A percentile compares a stretch with the other conserved stretches of the same genome.
Evolutionary conservation across 2,113 vertebrate species (phyloP).

Genomic region (Sprattus sprattus): DNA sequence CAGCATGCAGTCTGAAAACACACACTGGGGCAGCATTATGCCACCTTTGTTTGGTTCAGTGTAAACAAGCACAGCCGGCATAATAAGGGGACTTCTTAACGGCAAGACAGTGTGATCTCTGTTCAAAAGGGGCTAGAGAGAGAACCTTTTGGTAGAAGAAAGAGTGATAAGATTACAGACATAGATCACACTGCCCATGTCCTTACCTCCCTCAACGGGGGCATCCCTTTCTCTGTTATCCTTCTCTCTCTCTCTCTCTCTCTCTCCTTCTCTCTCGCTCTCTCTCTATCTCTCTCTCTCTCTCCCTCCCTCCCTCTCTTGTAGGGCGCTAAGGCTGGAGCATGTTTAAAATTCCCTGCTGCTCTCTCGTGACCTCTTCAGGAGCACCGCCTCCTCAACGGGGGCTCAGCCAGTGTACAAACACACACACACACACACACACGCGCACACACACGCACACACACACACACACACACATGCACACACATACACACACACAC

Average conservation of each 20-base stretch:
- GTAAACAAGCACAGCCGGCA: too few species aligned
- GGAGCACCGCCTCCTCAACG: conserved; percentile 57
- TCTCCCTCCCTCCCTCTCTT: conserved; percentile 17
- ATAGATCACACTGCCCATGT: not conserved
- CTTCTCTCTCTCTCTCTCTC: not conserved
- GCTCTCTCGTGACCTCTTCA: conserved; percentile 65
- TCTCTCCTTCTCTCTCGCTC: not conserved
- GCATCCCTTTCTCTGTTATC: not conserved
- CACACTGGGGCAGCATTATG: too few species aligned
- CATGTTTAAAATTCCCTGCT: conserved; percentile 69
- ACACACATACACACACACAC: not conserved
- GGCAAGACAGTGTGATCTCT: too few species aligned
- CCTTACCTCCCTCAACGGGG: not conserved
- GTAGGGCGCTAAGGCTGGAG: not conserved
- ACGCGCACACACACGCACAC: not conserved
- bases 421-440: conserved; percentile 7
- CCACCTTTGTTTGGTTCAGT: too few species aligned
- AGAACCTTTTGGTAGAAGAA: not conserved
- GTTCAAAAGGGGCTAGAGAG: not conserved
- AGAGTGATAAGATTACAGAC: conserved; percentile 7
- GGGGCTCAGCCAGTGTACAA: conserved; percentile 42
- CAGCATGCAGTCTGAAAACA: too few species aligned
- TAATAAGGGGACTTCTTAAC: too few species aligned
- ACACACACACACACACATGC: not conserved
- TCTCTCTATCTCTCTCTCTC: not conserved